Conservation (phyloP, 2,113 vertebrate species). For the Malurus alboscapulatus region DNA sequence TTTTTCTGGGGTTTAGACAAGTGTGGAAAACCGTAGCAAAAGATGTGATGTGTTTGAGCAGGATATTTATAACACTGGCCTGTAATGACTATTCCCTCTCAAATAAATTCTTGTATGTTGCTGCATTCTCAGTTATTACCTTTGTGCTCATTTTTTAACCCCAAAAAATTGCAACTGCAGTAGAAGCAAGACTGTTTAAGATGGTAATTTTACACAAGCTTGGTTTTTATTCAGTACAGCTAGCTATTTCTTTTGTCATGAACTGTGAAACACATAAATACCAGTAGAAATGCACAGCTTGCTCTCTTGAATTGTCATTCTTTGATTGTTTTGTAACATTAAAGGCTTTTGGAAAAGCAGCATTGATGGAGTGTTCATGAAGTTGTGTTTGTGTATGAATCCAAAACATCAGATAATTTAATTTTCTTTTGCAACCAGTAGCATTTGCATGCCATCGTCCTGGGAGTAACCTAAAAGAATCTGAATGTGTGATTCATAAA, state of each 20-base stretch:
- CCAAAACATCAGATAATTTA: background rate
- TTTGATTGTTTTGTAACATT: background rate
- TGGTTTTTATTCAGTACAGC: background rate
- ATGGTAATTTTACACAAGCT: background rate
- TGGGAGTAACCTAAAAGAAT: background rate
- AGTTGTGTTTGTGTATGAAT: background rate
- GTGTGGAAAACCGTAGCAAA: background rate
- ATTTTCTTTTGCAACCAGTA: background rate
- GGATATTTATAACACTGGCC: background rate
- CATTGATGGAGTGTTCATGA: fast-evolving
- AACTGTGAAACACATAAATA: background rate
- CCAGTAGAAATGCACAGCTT: background rate
- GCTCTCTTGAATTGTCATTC: background rate
- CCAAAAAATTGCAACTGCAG: background rate
- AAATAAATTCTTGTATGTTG: background rate
- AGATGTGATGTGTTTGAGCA: background rate
- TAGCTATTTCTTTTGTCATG: background rate
- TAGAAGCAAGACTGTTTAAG: background rate
- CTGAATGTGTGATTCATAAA: background rate
- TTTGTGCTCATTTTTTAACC: background rate
- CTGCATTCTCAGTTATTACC: background rate
- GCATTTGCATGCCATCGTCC: background rate
- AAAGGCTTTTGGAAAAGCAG: background rate
- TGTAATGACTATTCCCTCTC: background rate
- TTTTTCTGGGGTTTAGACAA: background rate